Percentiles rank a stretch among this genome's conserved stretches.
Conservation (phyloP, 2,797 vertebrate species). For the Notamacropus eugenii region DNA sequence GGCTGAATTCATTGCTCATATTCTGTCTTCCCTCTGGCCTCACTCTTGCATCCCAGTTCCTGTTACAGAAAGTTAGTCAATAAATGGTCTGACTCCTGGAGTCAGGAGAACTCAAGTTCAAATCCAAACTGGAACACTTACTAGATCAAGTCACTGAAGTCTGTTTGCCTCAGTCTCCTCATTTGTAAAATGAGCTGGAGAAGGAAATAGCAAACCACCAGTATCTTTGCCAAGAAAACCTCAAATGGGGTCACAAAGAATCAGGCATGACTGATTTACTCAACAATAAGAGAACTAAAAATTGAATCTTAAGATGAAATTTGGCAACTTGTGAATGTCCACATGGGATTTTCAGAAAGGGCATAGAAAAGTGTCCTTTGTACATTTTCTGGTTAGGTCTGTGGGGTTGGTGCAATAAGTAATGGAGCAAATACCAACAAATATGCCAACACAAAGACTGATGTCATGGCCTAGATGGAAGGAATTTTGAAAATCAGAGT, state of each 20-base stretch:
- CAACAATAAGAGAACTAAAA: background rate
- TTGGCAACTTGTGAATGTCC: background rate
- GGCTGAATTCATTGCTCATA: background rate
- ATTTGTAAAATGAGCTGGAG: background rate
- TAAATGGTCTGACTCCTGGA: background rate
- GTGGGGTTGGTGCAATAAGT: background rate
- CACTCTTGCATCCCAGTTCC: background rate
- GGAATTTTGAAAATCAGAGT: conserved; percentile 40
- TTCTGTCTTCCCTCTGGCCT: background rate
- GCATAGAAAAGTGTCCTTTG: background rate
- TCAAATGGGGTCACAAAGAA: background rate
- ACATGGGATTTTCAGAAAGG: background rate
- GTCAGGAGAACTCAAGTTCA: background rate
- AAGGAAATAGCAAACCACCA: background rate
- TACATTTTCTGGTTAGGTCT: conserved; percentile 24
- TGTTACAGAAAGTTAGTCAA: background rate
- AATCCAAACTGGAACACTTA: background rate
- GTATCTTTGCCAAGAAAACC: background rate
- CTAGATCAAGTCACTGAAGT: background rate
- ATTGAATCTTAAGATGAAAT: background rate
- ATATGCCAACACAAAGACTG: background rate
- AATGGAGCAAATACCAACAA: background rate
- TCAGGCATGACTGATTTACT: background rate
- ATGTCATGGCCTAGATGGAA: background rate
- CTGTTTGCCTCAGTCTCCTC: background rate